Evolutionary conservation across 2,797 vertebrate genomes (phyloP).

Genomic region (Neomorphus geoffroyi): DNA sequence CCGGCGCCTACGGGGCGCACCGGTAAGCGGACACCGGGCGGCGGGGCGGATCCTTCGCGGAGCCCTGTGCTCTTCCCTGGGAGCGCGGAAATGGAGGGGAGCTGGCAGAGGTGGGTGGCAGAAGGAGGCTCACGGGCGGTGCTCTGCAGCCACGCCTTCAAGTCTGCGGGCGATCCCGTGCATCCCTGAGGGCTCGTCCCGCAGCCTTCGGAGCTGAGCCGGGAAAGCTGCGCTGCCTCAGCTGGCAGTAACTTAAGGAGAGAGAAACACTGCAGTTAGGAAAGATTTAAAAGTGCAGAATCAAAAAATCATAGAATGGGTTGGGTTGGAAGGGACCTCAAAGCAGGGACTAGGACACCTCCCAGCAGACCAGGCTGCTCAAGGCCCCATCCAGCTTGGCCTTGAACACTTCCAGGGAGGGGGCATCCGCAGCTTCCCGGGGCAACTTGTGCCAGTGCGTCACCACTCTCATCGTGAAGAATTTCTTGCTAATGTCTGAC

Average conservation of each 20-base stretch:
- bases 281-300: fast-evolving
- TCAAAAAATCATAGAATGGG: too few species aligned
- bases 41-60: too few species aligned
- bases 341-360: too few species aligned
- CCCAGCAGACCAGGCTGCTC: too few species aligned
- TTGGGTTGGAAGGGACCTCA: too few species aligned
- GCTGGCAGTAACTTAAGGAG: neutral
- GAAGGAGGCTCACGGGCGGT: neutral
- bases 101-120: neutral
- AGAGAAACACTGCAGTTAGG: neutral
- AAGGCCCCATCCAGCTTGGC: too few species aligned
- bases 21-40: constrained; percentile 74
- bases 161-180: fast-evolving
- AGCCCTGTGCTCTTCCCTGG: too few species aligned
- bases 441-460: too few species aligned
- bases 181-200: neutral
- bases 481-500: too few species aligned
- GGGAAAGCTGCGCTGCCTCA: neutral
- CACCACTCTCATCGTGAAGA: too few species aligned
- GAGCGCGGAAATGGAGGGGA: neutral
- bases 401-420: too few species aligned
- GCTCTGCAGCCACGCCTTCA: neutral
- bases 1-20: constrained; percentile 85
- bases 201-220: neutral
- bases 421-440: too few species aligned